These are phyloP conservation scores for Cremastinae sp. DNA, from an alignment of 2,888 invertebrate genomes.

Conservation along the genomic window DNA sequence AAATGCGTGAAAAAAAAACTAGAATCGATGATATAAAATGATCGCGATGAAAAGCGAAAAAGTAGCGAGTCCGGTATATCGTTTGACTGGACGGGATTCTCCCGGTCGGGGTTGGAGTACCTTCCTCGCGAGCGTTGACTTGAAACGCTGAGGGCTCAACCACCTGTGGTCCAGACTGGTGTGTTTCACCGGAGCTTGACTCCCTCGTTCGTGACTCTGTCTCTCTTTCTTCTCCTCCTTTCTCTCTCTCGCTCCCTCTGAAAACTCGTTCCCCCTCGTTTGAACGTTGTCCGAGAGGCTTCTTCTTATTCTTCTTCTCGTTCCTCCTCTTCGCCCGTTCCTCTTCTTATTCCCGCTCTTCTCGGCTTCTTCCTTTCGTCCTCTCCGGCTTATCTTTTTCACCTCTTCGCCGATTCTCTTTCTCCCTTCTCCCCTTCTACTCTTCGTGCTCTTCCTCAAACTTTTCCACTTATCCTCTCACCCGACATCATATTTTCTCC, in stretches of 20 bases:
- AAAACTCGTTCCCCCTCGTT: constrained; percentile 57
- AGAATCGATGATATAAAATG: background rate
- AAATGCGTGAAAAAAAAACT: background rate
- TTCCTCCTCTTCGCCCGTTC: constrained; percentile 31
- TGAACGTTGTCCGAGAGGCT: constrained; percentile 46
- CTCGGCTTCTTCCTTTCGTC: constrained; percentile 47
- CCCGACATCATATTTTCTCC: background rate
- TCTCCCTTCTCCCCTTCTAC: constrained; percentile 22
- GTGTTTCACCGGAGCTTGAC: constrained; percentile 55
- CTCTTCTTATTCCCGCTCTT: constrained; percentile 51
- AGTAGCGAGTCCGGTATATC: constrained; percentile 52
- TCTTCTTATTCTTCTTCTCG: constrained; percentile 47
- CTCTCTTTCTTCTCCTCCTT: too few relatives aligned
- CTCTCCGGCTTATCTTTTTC: constrained; percentile 53
- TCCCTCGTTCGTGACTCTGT: constrained; percentile 54
- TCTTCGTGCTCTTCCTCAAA: background rate
- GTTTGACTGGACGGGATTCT: constrained; percentile 37
- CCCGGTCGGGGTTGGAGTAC: constrained; percentile 53
- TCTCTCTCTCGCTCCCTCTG: constrained; percentile 23
- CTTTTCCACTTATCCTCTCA: background rate
- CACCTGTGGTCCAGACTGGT: constrained; percentile 66
- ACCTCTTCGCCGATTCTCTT: constrained; percentile 48
- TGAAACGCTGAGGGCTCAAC: constrained; percentile 67
- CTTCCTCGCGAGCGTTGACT: constrained; percentile 61
- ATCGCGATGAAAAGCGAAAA: constrained; percentile 38